Percentiles rank a stretch among this genome's conserved stretches.
Evolutionary conservation across 2,888 invertebrate genomes (phyloP).

Genomic region (Pimpla rufipes): DNA sequence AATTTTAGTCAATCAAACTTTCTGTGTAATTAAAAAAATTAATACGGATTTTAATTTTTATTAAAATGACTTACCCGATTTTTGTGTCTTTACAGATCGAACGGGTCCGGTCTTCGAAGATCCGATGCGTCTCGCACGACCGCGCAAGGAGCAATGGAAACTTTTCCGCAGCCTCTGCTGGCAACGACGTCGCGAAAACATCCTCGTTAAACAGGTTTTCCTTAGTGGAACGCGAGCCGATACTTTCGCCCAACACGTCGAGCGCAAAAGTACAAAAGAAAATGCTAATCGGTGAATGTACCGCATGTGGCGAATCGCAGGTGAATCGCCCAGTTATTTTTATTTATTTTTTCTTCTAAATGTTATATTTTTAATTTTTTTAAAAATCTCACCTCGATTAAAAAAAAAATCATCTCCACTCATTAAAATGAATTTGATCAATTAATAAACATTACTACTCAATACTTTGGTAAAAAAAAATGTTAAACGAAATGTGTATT

Average conservation of each 20-base stretch:
- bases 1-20: too few relatives aligned
- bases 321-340: too few relatives aligned
- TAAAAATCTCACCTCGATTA: neutral
- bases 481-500: too few relatives aligned
- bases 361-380: neutral
- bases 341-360: neutral
- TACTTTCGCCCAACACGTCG: slow-evolving; percentile 42
- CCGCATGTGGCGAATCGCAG: too few relatives aligned
- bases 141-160: slow-evolving; percentile 40
- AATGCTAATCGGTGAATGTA: neutral
- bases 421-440: neutral
- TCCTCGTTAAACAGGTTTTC: slow-evolving; percentile 57
- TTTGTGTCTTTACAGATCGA: neutral
- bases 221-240: neutral
- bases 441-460: neutral
- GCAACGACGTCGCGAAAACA: neutral
- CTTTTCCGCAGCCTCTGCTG: slow-evolving; percentile 24
- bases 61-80: too few relatives aligned
- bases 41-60: neutral
- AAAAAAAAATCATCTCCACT: neutral
- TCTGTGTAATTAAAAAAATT: too few relatives aligned
- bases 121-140: slow-evolving; percentile 20
- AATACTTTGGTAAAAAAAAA: neutral
- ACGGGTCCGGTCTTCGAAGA: neutral
- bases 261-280: neutral